phyloP scores from a whole-genome alignment of 1,140 invertebrate genomes.

The Chrysomallon squamiferum region DNA sequence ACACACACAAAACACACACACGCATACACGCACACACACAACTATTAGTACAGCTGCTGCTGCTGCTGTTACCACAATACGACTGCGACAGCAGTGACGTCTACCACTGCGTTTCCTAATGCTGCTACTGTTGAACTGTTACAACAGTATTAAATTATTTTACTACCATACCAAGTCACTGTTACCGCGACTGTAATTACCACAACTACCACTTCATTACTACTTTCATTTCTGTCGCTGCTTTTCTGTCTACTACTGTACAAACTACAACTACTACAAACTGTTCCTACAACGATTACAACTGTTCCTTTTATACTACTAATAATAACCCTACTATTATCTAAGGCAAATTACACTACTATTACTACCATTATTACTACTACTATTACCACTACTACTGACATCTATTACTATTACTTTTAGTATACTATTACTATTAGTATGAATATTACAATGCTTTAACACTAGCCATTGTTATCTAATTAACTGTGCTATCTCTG shows the following conservation, averaged over 20 bases:
- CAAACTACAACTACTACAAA: not conserved
- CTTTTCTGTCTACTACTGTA: not conserved
- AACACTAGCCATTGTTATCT: no score
- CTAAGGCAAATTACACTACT: no score
- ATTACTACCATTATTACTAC: not conserved
- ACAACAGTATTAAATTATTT: no score
- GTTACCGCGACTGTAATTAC: constrained; percentile 1
- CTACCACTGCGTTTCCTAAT: constrained; percentile 2
- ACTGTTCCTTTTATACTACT: not conserved
- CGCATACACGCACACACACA: no score
- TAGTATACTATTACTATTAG: no score
- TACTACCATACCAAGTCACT: no score
- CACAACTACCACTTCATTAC: not conserved
- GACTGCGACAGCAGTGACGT: constrained; percentile 8
- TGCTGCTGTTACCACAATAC: constrained; percentile 3
- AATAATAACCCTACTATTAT: not conserved
- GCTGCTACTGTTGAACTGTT: constrained; percentile 2
- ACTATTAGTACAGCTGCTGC: not conserved
- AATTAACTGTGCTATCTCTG: no score
- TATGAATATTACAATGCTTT: no score
- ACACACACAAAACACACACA: no score
- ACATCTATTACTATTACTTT: not conserved
- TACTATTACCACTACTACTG: not conserved
- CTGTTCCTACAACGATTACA: not conserved
- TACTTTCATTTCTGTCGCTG: not conserved